A percentile compares a stretch with the other conserved stretches of the same genome.
phyloP scores from a whole-genome alignment of 2,888 invertebrate species.

The Drosophila colorata region DNA sequence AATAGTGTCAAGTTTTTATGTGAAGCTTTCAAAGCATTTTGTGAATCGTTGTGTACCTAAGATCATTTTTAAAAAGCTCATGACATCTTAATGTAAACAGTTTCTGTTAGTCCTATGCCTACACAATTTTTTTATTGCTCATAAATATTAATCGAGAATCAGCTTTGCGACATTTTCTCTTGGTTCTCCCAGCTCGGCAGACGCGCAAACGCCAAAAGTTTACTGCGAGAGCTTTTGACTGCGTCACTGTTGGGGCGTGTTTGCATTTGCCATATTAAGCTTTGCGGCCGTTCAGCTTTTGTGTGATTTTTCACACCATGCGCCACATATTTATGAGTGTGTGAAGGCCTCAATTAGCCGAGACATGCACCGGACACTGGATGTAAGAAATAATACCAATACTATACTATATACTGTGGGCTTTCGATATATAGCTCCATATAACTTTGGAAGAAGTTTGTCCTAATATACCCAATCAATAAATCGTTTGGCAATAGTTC shows the following conservation, averaged over 20 bases:
- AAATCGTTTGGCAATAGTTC: background rate
- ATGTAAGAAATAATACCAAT: background rate
- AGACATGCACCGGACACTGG: slow-evolving; percentile 41
- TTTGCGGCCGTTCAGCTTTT: slow-evolving; percentile 38
- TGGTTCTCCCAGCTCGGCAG: slow-evolving; percentile 2
- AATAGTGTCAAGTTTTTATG: background rate
- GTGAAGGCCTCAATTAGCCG: slow-evolving; percentile 37
- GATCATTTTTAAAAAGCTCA: slow-evolving; percentile 3
- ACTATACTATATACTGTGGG: too few species aligned
- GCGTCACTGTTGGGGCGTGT: slow-evolving; percentile 19
- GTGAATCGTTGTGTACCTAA: background rate
- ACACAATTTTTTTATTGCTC: slow-evolving; percentile 5
- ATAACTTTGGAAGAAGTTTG: background rate
- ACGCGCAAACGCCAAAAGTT: slow-evolving; percentile 23
- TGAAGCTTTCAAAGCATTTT: background rate
- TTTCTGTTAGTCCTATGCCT: background rate
- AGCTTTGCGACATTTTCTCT: slow-evolving; percentile 6
- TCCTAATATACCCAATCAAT: too few species aligned
- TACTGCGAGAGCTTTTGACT: slow-evolving; percentile 32
- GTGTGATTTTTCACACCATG: slow-evolving; percentile 1
- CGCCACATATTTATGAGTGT: slow-evolving; percentile 7
- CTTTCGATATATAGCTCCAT: background rate
- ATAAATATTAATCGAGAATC: slow-evolving; percentile 24
- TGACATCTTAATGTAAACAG: background rate
- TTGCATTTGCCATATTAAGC: slow-evolving; percentile 26